Conservation (phyloP, 2,888 invertebrate species). For the Podabrus alpinus region DNA sequence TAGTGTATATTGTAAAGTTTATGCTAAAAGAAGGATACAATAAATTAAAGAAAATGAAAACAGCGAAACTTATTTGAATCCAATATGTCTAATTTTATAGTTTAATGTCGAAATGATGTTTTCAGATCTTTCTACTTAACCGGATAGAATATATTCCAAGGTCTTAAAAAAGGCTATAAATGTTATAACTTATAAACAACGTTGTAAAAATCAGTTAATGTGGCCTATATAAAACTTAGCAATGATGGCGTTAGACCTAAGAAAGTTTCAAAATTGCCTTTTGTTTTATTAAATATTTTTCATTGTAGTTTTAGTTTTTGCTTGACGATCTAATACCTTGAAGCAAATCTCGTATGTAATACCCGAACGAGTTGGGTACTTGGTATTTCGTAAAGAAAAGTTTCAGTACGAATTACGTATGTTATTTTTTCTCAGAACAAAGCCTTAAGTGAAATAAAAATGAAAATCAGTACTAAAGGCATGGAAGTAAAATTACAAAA, state of each 20-base stretch:
- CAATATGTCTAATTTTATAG: not conserved
- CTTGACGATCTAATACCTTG: not conserved
- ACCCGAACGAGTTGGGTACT: no score
- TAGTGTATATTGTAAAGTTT: not conserved
- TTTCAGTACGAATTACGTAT: no score
- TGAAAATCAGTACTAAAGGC: no score
- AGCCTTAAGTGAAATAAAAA: no score
- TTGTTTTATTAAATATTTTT: not conserved
- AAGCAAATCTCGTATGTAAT: not conserved
- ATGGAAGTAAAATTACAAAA: no score
- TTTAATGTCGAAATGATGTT: not conserved
- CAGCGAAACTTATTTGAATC: not conserved
- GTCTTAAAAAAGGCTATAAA: not conserved
- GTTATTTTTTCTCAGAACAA: no score
- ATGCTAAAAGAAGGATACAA: not conserved
- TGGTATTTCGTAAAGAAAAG: no score
- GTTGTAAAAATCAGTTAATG: not conserved
- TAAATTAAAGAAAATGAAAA: not conserved
- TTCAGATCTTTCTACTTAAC: not conserved
- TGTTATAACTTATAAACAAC: not conserved
- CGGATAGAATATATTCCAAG: not conserved
- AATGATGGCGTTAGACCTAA: not conserved
- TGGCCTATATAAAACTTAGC: not conserved
- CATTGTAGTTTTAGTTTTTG: not conserved
- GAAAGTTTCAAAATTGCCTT: not conserved